phyloP scores from a whole-genome alignment of 2,888 invertebrate species.

The Nephrotoma appendiculata region DNA sequence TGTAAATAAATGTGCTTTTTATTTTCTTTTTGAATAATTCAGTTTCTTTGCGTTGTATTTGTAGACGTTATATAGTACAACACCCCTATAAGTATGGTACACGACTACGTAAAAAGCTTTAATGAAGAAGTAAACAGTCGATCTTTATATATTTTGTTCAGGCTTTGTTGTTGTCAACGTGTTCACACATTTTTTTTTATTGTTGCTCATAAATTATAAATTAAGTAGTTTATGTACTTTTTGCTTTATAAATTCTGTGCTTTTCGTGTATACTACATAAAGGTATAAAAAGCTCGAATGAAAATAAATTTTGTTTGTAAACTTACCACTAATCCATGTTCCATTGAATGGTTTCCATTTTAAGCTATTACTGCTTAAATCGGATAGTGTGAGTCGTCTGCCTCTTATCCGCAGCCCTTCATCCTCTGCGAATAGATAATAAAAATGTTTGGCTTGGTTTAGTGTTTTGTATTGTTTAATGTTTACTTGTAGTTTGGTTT shows the following conservation, averaged over 20 bases:
- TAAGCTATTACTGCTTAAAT: constrained; percentile 43
- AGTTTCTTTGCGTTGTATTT: not conserved
- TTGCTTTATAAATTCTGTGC: not conserved
- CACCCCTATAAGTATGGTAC: no score
- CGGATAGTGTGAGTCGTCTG: constrained; percentile 50
- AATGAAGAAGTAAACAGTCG: not conserved
- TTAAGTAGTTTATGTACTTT: no score
- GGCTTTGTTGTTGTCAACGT: not conserved
- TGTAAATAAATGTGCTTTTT: not conserved
- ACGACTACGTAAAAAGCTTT: not conserved
- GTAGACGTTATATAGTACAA: not conserved
- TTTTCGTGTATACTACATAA: no score
- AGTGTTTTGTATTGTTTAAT: not conserved
- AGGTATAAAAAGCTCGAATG: no score
- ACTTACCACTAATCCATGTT: constrained; percentile 54
- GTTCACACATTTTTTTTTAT: not conserved
- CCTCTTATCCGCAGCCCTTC: constrained; percentile 56
- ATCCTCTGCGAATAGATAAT: constrained; percentile 20
- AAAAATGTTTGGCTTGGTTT: not conserved
- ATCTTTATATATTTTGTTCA: not conserved
- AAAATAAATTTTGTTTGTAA: not conserved
- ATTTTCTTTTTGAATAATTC: not conserved
- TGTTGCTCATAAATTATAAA: not conserved
- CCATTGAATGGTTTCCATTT: constrained; percentile 56
- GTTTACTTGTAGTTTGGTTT: not conserved